These are phyloP conservation scores for Drosophila aldrichi DNA, from an alignment of 2,888 invertebrate species.

Conservation along the genomic window DNA sequence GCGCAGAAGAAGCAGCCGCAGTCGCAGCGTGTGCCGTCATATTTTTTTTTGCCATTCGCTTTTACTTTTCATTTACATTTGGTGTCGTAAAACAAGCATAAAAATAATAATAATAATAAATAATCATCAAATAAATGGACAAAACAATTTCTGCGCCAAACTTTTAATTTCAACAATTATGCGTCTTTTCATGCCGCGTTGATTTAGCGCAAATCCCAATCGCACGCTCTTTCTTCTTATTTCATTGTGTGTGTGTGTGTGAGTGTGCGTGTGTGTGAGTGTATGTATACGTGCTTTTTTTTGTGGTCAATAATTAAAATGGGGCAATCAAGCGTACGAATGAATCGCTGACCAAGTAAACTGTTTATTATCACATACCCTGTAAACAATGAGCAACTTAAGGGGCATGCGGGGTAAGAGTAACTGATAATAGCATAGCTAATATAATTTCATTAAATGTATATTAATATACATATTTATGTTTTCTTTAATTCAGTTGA, in stretches of 20 bases:
- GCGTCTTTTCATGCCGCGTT: constrained; percentile 57
- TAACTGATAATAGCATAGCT: neutral
- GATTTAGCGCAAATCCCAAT: constrained; percentile 33
- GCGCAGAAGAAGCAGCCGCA: neutral
- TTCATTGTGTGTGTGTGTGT: neutral
- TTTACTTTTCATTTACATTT: constrained; percentile 61
- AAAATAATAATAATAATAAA: constrained; percentile 40
- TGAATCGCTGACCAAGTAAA: constrained; percentile 57
- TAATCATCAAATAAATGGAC: constrained; percentile 41
- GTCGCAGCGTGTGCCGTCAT: constrained; percentile 1
- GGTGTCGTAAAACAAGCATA: constrained; percentile 40
- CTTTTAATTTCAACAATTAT: constrained; percentile 71
- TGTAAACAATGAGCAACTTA: constrained; percentile 3
- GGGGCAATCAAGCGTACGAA: constrained; percentile 49
- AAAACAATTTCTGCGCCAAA: constrained; percentile 43
- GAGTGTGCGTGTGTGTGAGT: neutral
- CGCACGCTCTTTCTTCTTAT: constrained; percentile 11
- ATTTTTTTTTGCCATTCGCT: constrained; percentile 35
- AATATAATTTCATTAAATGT: neutral
- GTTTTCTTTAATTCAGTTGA: neutral
- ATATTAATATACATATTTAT: neutral
- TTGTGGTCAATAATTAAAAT: constrained; percentile 64
- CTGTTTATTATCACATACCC: constrained; percentile 36
- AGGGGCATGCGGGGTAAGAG: neutral
- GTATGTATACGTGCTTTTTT: neutral